Evolutionary conservation across 2,113 vertebrate genomes (phyloP), one percentile per base, ranked within the genome.

Genomic region (Sinocyclocheilus anshuiensis): DNA sequence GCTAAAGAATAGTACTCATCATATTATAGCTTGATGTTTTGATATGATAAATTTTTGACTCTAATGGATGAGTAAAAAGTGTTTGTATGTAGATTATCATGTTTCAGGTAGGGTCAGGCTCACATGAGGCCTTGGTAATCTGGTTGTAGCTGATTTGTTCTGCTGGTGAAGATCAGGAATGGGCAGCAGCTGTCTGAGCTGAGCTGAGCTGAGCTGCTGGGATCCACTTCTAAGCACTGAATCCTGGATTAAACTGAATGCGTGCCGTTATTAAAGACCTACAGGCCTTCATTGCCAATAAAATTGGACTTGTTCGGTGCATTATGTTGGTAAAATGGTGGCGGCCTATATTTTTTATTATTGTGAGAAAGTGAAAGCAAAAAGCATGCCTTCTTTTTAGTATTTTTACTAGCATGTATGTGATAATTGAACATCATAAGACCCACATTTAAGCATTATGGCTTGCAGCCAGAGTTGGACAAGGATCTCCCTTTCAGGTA

Each of bases 221-320:
- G 90, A 93, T 87, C 84, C 57, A 65, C 80, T 50, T 80, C 67
- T 85, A 92, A 93, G 91, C 86, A 89, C 85, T 0, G 92, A 94
- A 94, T 93, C 93, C 92, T 88, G 92, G 93, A 94, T 94, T 94
- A 93, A 92, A 91, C 18, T 0, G 89, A 87, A 78, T 90, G 91
- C 81, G 45, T 83, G 82, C 77, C 18, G 15, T 57, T 8, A 71
- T 81, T 79, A 85, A 84, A 74, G 45, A 79, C 29, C 45, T 53
- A 36, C 29, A 74, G 55, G 81, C 55, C n/a, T 84, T 82, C 63
- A 61, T 20, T 63, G 84, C 61, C 81, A 65, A 61, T 72, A 20
- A 71, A 71, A 22, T 24, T 11, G 13, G 16, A 86, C 15, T 18
- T 79, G 12, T 86, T 61, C 4, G 16, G 12, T 42, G 22, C 39